phyloP scores from a whole-genome alignment of 2,113 vertebrate genomes.

The Chelonoidis abingdonii region DNA sequence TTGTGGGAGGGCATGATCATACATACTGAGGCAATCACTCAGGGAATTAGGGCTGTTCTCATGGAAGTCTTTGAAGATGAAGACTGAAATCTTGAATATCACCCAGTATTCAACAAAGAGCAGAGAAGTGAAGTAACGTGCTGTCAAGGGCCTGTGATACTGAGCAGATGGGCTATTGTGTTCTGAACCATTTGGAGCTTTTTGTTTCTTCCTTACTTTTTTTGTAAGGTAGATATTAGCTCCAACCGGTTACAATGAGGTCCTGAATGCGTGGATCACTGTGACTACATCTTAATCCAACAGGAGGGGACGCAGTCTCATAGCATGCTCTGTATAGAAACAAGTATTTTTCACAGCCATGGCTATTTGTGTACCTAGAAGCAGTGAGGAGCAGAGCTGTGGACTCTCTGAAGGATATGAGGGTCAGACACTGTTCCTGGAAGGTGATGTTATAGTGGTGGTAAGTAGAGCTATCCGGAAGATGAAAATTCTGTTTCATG shows the following conservation, averaged over 20 bases:
- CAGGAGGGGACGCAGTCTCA: background rate
- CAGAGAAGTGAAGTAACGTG: background rate
- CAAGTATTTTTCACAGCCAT: background rate
- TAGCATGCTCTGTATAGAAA: background rate
- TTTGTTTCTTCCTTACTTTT: background rate
- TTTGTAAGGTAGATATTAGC: background rate
- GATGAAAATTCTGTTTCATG: too few relatives aligned
- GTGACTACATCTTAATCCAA: background rate
- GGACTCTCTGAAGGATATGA: background rate
- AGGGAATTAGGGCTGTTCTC: background rate
- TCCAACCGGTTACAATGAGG: background rate
- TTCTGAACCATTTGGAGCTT: background rate
- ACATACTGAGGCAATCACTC: background rate
- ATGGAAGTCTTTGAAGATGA: background rate
- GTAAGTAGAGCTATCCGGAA: background rate
- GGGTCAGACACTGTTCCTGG: background rate
- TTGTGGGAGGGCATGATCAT: background rate
- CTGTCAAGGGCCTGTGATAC: background rate
- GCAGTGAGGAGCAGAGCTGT: background rate
- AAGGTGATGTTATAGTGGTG: background rate
- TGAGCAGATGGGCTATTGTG: background rate
- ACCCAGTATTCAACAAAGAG: background rate
- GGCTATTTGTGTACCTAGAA: background rate
- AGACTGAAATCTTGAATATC: background rate
- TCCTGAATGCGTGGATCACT: background rate